Conservation (phyloP, 2,888 invertebrate genomes). For the Pseudeuparius sepicola region DNA sequence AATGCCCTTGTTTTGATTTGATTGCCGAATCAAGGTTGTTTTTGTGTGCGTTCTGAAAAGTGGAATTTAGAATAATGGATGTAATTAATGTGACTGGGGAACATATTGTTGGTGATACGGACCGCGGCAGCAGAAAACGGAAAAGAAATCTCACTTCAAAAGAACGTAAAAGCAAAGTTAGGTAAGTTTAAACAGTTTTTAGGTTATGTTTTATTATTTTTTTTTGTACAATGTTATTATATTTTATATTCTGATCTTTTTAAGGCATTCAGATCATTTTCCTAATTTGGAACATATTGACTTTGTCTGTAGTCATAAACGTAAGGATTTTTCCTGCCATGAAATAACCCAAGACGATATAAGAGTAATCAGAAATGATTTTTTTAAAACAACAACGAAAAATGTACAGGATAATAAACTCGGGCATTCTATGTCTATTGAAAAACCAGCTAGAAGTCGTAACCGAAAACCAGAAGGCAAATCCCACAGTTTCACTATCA, state of each 20-base stretch:
- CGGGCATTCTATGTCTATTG: conserved; percentile 6
- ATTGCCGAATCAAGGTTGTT: too few species aligned
- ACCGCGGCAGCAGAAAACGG: conserved; percentile 3
- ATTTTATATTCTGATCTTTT: conserved; percentile 3
- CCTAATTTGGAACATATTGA: conserved; percentile 13
- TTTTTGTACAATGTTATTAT: too few species aligned
- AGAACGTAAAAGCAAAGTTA: conserved; percentile 2
- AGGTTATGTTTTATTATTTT: conserved; percentile 6
- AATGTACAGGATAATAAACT: conserved; percentile 7
- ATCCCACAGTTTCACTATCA: conserved; percentile 7
- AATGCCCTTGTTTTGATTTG: too few species aligned
- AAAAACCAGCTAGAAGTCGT: conserved; percentile 7
- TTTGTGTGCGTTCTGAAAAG: too few species aligned
- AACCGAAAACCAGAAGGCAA: conserved; percentile 10
- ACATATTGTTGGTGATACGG: conserved; percentile 6
- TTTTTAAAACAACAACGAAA: conserved; percentile 11
- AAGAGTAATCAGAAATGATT: conserved; percentile 12
- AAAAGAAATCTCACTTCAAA: conserved; percentile 5
- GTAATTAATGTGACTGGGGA: conserved; percentile 4
- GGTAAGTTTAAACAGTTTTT: conserved; percentile 5
- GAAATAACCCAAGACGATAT: conserved; percentile 12
- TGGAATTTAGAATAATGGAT: too few species aligned
- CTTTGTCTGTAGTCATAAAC: conserved; percentile 12
- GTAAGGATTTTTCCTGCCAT: conserved; percentile 14
- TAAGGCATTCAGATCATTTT: conserved; percentile 8